phyloP scores from a whole-genome alignment of 2,113 vertebrate genomes.

The Varanus komodoensis region DNA sequence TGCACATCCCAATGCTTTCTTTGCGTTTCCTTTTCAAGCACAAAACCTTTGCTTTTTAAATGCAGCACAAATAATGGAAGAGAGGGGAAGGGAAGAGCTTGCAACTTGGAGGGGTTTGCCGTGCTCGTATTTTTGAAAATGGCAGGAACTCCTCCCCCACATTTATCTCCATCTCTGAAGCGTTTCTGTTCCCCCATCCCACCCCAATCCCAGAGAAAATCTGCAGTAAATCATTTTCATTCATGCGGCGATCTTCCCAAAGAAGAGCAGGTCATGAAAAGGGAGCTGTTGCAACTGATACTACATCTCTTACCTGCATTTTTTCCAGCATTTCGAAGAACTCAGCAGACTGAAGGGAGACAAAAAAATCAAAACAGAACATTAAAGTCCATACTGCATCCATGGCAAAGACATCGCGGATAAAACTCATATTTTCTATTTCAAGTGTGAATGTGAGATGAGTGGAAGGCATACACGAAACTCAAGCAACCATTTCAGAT shows the following conservation, averaged over 20 bases:
- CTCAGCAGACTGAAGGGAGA: constrained; percentile 85
- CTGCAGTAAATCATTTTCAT: too few species aligned
- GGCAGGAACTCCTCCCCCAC: too few species aligned
- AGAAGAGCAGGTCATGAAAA: background rate
- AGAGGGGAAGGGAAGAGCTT: too few species aligned
- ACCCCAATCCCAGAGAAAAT: too few species aligned
- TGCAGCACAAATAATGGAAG: too few species aligned
- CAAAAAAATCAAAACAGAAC: constrained; percentile 48
- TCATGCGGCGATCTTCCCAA: background rate
- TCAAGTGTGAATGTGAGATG: background rate
- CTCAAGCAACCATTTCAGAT: background rate
- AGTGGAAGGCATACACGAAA: background rate
- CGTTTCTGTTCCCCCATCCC: background rate
- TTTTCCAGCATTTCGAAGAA: constrained; percentile 95
- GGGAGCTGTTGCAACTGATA: background rate
- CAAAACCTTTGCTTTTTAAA: too few species aligned
- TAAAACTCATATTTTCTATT: background rate
- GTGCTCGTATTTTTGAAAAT: too few species aligned
- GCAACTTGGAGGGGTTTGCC: too few species aligned
- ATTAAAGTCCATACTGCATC: background rate
- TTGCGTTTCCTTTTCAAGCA: too few species aligned
- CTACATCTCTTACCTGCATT: constrained; percentile 87
- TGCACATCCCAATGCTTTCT: too few species aligned
- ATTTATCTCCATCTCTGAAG: background rate
- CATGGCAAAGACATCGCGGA: background rate